These are phyloP conservation scores for Pipistrellus nathusii DNA, from an alignment of 2,797 vertebrate genomes.

Conservation along the genomic window DNA sequence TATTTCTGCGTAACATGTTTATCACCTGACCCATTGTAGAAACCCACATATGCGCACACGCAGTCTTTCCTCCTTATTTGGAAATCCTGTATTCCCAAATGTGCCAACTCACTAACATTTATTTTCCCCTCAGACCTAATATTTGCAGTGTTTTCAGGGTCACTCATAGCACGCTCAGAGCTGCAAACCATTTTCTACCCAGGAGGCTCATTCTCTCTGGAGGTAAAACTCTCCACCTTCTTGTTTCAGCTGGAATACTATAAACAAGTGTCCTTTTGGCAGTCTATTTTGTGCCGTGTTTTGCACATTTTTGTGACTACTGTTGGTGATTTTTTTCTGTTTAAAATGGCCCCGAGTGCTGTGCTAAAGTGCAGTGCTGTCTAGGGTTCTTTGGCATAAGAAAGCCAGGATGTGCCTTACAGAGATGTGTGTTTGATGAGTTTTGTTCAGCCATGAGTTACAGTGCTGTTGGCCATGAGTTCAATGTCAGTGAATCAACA, in stretches of 20 bases:
- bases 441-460: not conserved
- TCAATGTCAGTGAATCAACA: conserved; percentile 39
- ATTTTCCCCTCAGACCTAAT: not conserved
- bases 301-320: not conserved
- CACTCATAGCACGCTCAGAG: not conserved
- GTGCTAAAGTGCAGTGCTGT: not conserved
- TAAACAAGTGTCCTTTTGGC: not conserved
- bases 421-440: not conserved
- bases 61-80: not conserved
- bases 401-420: not conserved
- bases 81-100: not conserved
- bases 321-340: conserved; percentile 15
- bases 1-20: not conserved
- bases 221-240: not conserved
- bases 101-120: not conserved
- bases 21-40: not conserved
- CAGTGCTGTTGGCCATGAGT: not conserved
- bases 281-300: not conserved
- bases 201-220: not conserved
- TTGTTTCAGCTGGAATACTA: not conserved
- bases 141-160: not conserved
- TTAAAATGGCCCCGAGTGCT: not conserved
- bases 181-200: not conserved
- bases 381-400: not conserved
- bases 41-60: not conserved